These are phyloP conservation scores for Antrozous pallidus DNA, from an alignment of 2,797 vertebrate genomes.

Conservation along the genomic window DNA sequence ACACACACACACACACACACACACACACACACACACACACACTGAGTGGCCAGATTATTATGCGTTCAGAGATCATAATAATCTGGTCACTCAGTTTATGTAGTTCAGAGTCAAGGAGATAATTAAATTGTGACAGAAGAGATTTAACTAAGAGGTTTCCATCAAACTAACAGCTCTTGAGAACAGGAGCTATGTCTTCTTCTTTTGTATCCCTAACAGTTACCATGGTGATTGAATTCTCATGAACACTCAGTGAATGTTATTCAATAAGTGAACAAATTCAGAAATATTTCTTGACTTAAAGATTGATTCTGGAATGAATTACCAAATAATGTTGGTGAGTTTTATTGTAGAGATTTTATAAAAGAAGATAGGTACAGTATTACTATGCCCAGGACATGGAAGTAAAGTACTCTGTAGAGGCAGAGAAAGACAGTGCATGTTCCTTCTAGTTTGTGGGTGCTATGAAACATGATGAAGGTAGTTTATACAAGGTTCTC, in stretches of 20 bases:
- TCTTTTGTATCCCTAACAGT: background rate
- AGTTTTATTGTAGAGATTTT: background rate
- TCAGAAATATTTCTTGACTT: constrained; percentile 3
- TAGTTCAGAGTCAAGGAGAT: constrained; percentile 49
- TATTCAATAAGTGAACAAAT: background rate
- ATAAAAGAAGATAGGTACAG: background rate
- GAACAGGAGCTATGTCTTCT: background rate
- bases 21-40: no score
- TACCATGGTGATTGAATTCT: background rate
- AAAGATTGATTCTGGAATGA: background rate
- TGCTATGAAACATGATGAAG: background rate
- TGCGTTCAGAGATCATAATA: no score
- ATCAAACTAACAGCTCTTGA: background rate
- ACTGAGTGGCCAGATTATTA: no score
- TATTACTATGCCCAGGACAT: background rate
- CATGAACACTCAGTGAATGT: background rate
- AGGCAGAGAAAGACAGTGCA: background rate
- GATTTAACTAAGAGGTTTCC: constrained; percentile 25
- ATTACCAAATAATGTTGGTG: background rate
- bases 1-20: no score
- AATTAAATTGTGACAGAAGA: constrained; percentile 34
- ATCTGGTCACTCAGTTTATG: background rate
- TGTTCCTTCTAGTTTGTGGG: background rate
- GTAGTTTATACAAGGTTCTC: background rate
- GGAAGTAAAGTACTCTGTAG: background rate